Conservation (phyloP, 2,113 vertebrate genomes). For the Salvelinus alpinus region DNA sequence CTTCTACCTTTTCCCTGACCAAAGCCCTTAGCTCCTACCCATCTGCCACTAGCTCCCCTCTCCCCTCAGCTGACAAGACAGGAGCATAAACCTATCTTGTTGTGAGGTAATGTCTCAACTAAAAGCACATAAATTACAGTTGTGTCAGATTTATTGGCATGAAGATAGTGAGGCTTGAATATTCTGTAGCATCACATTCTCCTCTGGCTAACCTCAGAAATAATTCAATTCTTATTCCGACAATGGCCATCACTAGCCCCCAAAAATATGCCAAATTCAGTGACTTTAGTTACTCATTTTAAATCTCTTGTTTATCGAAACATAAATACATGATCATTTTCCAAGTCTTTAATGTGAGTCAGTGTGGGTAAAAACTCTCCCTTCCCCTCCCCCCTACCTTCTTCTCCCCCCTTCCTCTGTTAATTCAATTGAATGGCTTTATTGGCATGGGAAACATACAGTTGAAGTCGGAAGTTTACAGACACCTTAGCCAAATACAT, state of each 20-base stretch:
- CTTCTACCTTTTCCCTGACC: conserved; percentile 21
- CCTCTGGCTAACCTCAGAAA: background rate
- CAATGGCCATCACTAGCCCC: conserved; percentile 10
- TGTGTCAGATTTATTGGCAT: conserved; percentile 42
- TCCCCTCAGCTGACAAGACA: conserved; percentile 26
- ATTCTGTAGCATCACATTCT: conserved; percentile 30
- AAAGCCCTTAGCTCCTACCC: conserved; percentile 39
- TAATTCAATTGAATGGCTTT: too few species aligned
- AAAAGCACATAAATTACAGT: conserved; percentile 47
- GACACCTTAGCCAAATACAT: too few species aligned
- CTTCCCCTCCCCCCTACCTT: too few species aligned
- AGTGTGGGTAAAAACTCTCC: too few species aligned
- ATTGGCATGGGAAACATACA: too few species aligned
- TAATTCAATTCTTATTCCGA: conserved; percentile 40
- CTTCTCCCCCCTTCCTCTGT: too few species aligned
- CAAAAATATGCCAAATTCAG: background rate
- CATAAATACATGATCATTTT: too few species aligned
- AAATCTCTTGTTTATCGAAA: too few species aligned
- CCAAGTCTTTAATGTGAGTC: too few species aligned
- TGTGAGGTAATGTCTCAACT: conserved; percentile 48
- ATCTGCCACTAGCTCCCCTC: conserved; percentile 44
- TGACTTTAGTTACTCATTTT: background rate
- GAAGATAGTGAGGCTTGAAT: conserved; percentile 45
- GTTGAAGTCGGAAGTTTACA: too few species aligned
- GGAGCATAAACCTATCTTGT: conserved; percentile 22